Conservation (phyloP, 2,888 invertebrate genomes). For the Dicyrtoma fusca region DNA sequence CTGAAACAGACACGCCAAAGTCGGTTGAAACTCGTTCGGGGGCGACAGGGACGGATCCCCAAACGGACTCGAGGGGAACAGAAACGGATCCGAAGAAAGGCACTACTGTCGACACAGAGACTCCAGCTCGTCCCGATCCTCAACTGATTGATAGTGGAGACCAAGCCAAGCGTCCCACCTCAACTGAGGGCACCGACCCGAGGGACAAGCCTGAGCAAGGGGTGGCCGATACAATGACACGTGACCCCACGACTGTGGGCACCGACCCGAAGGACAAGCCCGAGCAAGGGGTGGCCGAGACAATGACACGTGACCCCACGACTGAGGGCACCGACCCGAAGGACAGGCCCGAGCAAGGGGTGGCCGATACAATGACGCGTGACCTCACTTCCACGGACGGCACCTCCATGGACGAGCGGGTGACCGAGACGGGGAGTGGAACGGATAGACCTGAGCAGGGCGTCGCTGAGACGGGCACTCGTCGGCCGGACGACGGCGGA, state of each 20-base stretch:
- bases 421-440: not conserved
- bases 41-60: not conserved
- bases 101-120: too few relatives aligned
- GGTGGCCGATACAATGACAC: not conserved
- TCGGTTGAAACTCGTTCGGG: too few relatives aligned
- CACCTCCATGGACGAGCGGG: not conserved
- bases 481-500: not conserved
- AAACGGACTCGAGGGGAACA: not conserved
- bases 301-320: not conserved
- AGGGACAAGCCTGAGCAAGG: not conserved
- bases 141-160: not conserved
- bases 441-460: not conserved
- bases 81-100: not conserved
- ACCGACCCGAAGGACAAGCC: not conserved
- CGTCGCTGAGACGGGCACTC: not conserved
- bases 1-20: too few relatives aligned
- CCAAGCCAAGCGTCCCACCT: too few relatives aligned
- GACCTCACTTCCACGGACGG: not conserved
- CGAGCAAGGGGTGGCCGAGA: not conserved
- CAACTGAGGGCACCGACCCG: not conserved
- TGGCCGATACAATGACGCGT: not conserved
- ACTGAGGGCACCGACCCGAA: not conserved
- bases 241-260: not conserved
- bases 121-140: not conserved
- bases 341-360: not conserved